These are phyloP conservation scores for Malurus melanocephalus DNA, from an alignment of 2,113 vertebrate species.

Conservation along the genomic window DNA sequence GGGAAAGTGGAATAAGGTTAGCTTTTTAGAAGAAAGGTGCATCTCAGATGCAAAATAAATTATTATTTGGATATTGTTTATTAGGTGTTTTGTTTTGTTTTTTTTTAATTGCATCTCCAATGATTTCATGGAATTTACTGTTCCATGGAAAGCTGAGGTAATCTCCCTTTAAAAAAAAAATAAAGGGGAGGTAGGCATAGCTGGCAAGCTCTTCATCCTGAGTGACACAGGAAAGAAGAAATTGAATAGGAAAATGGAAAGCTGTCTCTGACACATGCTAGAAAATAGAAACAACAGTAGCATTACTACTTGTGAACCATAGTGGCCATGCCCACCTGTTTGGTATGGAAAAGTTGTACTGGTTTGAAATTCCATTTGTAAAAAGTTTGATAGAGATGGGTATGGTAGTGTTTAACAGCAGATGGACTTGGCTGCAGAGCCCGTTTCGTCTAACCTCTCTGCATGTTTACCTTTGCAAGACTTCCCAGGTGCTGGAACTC, in stretches of 20 bases:
- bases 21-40: background rate
- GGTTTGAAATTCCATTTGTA: background rate
- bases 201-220: background rate
- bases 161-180: background rate
- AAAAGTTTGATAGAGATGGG: fast-evolving
- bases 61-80: background rate
- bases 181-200: background rate
- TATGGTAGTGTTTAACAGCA: background rate
- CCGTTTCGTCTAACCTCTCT: background rate
- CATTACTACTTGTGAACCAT: fast-evolving
- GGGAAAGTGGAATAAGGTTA: background rate
- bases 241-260: background rate
- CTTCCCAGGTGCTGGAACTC: fast-evolving
- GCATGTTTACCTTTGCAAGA: background rate
- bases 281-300: background rate
- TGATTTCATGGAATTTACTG: background rate
- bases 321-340: background rate
- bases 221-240: background rate
- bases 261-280: background rate
- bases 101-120: background rate
- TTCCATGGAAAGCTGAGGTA: background rate
- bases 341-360: background rate
- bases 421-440: background rate
- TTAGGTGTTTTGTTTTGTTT: background rate
- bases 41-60: background rate